Evolutionary conservation across 2,113 vertebrate genomes (phyloP).

Genomic region (Calyptomena viridis): DNA sequence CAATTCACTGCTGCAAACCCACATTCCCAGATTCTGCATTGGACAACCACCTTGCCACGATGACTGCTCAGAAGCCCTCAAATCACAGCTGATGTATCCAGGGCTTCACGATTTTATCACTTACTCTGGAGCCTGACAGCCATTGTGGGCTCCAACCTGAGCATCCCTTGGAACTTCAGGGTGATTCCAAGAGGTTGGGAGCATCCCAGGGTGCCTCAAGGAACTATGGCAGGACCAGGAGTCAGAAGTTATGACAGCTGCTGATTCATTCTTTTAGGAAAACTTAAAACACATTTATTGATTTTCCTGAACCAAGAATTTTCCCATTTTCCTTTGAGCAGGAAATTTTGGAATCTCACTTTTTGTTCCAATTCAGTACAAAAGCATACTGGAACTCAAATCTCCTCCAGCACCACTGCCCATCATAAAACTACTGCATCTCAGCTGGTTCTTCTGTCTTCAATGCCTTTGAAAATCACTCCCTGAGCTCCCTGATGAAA

Average conservation of each 20-base stretch:
- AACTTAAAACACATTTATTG: background rate
- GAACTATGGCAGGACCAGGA: background rate
- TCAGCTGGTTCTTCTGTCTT: slow-evolving; percentile 8
- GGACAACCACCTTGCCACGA: background rate
- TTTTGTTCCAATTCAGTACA: background rate
- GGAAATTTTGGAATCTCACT: slow-evolving; percentile 21
- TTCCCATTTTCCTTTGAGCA: background rate
- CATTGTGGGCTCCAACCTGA: background rate
- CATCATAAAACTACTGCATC: slow-evolving; percentile 11
- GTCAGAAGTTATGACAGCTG: background rate
- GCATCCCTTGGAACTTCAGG: background rate
- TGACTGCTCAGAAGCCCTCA: background rate
- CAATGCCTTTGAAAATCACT: slow-evolving; percentile 14
- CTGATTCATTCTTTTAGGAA: background rate
- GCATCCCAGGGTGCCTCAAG: background rate
- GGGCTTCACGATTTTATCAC: background rate
- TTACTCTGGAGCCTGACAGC: background rate
- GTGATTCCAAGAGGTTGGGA: background rate
- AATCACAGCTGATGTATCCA: background rate
- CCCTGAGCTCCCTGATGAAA: background rate
- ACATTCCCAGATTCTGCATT: background rate
- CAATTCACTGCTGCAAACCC: background rate
- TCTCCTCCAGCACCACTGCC: background rate
- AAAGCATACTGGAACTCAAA: background rate
- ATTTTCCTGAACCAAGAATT: background rate